Evolutionary conservation across 1,140 invertebrate species (phyloP).

Genomic region (Saccostrea glomerata): DNA sequence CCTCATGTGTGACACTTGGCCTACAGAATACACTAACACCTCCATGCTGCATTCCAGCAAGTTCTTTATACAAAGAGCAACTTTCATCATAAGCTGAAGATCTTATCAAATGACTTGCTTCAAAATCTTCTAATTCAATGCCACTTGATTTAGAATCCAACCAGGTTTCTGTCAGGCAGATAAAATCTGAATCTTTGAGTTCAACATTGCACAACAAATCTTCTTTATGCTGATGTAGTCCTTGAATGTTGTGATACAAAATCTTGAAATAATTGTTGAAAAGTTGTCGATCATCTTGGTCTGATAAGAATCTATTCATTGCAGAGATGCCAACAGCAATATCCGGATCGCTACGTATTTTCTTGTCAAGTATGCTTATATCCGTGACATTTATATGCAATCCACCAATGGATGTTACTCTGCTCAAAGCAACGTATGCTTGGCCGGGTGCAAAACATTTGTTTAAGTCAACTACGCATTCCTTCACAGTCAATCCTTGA

Average conservation of each 20-base stretch:
- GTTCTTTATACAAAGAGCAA: background rate
- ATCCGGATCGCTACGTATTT: background rate
- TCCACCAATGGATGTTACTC: constrained; percentile 21
- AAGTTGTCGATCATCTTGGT: too few species aligned
- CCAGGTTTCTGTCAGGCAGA: constrained; percentile 19
- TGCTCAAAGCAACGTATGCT: constrained; percentile 29
- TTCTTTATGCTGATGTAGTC: too few species aligned
- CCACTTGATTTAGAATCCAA: background rate
- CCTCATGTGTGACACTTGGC: background rate
- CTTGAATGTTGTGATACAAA: too few species aligned
- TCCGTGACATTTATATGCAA: background rate
- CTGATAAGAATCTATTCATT: background rate
- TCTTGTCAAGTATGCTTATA: background rate
- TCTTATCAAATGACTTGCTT: background rate
- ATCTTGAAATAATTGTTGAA: too few species aligned
- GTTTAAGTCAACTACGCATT: too few species aligned
- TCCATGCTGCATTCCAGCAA: background rate
- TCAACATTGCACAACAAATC: too few species aligned
- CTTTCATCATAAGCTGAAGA: background rate
- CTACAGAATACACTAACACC: background rate
- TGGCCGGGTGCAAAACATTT: too few species aligned
- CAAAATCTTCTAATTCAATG: background rate
- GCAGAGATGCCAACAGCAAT: background rate
- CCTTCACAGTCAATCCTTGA: too few species aligned
- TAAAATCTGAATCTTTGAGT: background rate